Evolutionary conservation across 2,797 vertebrate species (phyloP).

Genomic region (Clarias fuscus): DNA sequence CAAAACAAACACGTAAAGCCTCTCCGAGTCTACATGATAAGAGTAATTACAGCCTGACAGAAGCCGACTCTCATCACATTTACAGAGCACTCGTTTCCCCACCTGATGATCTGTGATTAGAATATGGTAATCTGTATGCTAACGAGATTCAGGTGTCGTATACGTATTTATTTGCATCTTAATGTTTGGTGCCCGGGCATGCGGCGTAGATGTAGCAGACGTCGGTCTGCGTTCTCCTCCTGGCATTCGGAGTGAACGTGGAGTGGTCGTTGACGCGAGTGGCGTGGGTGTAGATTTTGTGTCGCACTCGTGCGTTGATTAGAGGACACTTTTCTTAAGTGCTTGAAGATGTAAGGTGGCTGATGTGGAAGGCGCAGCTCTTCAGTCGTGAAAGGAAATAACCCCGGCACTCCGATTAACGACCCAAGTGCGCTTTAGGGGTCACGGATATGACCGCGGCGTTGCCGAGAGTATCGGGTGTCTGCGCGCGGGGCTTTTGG

Average conservation of each 20-base stretch:
- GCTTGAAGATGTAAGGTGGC: not conserved
- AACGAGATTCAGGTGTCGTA: not conserved
- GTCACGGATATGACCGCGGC: no score
- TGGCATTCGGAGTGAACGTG: not conserved
- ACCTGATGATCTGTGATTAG: not conserved
- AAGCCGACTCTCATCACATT: not conserved
- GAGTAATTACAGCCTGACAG: not conserved
- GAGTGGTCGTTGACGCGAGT: not conserved
- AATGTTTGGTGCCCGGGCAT: not conserved
- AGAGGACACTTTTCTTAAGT: conserved; percentile 26
- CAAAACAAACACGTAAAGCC: not conserved
- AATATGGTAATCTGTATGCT: no score
- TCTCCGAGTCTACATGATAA: not conserved
- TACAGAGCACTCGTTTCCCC: not conserved
- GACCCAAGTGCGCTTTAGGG: not conserved
- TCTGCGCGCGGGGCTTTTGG: no score
- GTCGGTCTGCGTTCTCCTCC: no score
- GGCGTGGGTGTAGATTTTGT: not conserved
- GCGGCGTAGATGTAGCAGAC: no score
- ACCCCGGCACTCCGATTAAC: conserved; percentile 38
- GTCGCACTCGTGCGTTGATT: conserved; percentile 9
- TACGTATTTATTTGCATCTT: not conserved
- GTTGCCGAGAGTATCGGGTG: not conserved
- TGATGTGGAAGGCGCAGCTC: not conserved
- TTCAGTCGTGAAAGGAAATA: conserved; percentile 30